These are phyloP conservation scores for Chionomys nivalis DNA, from an alignment of 2,113 vertebrate species.

Conservation along the genomic window DNA sequence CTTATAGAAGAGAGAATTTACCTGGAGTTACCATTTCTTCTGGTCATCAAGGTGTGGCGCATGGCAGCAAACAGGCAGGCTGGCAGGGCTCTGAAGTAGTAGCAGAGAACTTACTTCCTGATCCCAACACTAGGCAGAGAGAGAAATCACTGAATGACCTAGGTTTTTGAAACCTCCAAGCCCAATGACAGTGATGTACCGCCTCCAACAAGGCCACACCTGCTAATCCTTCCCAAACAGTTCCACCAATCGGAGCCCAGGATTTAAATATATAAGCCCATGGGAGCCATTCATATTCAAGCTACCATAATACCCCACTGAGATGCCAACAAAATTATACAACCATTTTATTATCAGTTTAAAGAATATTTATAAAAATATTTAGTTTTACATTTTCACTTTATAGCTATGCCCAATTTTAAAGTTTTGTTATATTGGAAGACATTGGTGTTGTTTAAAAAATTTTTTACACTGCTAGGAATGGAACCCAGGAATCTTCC, in stretches of 20 bases:
- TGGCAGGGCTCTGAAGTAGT: background rate
- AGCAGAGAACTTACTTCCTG: background rate
- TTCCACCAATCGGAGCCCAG: background rate
- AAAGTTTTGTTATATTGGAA: background rate
- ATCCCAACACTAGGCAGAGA: background rate
- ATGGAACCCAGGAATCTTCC: background rate
- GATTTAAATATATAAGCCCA: background rate
- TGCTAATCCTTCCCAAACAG: background rate
- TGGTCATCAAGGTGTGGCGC: too few species aligned
- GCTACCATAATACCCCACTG: background rate
- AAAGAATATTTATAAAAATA: slow-evolving; percentile 6
- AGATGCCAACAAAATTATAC: background rate
- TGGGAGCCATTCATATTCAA: background rate
- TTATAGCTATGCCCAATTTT: background rate
- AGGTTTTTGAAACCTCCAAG: background rate
- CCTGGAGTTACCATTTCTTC: background rate
- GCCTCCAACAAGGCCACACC: background rate
- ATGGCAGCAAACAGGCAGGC: background rate
- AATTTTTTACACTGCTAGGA: background rate
- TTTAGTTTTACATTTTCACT: slow-evolving; percentile 11
- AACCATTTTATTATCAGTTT: slow-evolving; percentile 26
- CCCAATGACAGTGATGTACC: background rate
- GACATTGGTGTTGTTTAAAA: background rate
- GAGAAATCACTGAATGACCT: background rate
- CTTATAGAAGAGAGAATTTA: background rate